phyloP scores from a whole-genome alignment of 2,888 invertebrate genomes.

The Drosophila meridionalis region DNA sequence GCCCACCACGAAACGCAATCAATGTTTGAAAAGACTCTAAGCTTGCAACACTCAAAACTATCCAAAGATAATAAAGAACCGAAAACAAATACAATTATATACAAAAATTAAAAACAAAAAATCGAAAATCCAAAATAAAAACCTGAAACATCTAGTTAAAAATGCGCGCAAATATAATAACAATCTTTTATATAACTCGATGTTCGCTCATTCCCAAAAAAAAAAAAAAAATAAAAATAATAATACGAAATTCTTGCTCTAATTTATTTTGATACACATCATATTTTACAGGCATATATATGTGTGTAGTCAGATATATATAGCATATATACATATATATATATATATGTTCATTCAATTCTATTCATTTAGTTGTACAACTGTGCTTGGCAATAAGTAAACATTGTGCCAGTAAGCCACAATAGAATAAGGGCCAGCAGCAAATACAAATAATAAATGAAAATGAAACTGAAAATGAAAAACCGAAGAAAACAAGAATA shows the following conservation, averaged over 20 bases:
- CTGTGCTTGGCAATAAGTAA: conserved; percentile 22
- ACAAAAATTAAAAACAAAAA: conserved; percentile 12
- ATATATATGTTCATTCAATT: background rate
- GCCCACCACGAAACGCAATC: conserved; percentile 55
- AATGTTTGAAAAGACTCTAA: conserved; percentile 33
- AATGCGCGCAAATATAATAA: background rate
- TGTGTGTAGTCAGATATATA: conserved; percentile 3
- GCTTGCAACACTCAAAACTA: conserved; percentile 25
- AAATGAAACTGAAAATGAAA: background rate
- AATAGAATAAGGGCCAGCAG: conserved; percentile 6
- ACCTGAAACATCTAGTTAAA: background rate
- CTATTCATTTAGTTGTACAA: conserved; percentile 1
- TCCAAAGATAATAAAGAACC: conserved; percentile 18
- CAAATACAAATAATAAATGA: background rate
- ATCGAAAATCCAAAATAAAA: background rate
- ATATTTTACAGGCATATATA: conserved; percentile 6
- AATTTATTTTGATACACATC: conserved; percentile 12
- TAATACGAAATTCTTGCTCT: background rate
- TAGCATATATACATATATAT: background rate
- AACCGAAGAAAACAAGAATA: background rate
- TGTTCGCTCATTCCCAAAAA: conserved; percentile 5
- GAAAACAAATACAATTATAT: conserved; percentile 33
- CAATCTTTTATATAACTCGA: conserved; percentile 3
- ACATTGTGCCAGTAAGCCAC: conserved; percentile 4
- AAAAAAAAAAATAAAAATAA: background rate